Conservation (phyloP, 2,888 invertebrate species). For the Hypena proboscidalis region DNA sequence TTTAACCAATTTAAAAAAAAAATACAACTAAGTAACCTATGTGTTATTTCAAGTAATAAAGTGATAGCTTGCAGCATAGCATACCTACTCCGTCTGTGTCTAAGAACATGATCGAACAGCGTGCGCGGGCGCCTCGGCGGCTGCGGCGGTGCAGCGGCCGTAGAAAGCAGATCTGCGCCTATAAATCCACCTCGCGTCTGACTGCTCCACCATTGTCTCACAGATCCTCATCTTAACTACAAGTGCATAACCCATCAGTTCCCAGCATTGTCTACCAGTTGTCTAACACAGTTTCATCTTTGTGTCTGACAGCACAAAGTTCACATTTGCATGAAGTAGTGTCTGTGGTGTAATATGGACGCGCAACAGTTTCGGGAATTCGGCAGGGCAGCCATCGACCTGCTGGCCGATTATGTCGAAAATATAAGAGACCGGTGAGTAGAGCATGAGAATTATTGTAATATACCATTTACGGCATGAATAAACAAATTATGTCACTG, state of each 20-base stretch:
- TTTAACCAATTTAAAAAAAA: too few species aligned
- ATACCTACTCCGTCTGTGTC: too few species aligned
- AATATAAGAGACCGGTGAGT: conserved; percentile 91
- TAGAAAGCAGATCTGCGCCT: conserved; percentile 74
- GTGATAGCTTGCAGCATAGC: too few species aligned
- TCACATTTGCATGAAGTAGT: conserved; percentile 33
- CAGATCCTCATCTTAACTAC: conserved; percentile 62
- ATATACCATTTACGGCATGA: neutral
- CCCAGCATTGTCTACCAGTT: conserved; percentile 13
- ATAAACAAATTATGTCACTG: neutral
- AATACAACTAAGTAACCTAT: too few species aligned
- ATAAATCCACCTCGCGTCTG: conserved; percentile 69
- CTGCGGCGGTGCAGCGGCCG: conserved; percentile 45
- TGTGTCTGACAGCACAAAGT: neutral
- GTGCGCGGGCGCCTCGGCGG: conserved; percentile 38
- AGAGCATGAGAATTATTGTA: conserved; percentile 1
- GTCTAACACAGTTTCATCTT: conserved; percentile 6
- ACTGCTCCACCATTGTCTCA: conserved; percentile 70
- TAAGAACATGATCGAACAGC: conserved; percentile 18
- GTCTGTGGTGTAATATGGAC: conserved; percentile 86
- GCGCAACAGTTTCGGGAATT: conserved; percentile 91
- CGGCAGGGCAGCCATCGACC: conserved; percentile 95
- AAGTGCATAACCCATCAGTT: conserved; percentile 39
- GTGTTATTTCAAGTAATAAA: too few species aligned
- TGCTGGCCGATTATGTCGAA: conserved; percentile 95